These are phyloP conservation scores for Poeciliopsis occidentalis DNA, from an alignment of 2,113 vertebrate species.

Conservation along the genomic window DNA sequence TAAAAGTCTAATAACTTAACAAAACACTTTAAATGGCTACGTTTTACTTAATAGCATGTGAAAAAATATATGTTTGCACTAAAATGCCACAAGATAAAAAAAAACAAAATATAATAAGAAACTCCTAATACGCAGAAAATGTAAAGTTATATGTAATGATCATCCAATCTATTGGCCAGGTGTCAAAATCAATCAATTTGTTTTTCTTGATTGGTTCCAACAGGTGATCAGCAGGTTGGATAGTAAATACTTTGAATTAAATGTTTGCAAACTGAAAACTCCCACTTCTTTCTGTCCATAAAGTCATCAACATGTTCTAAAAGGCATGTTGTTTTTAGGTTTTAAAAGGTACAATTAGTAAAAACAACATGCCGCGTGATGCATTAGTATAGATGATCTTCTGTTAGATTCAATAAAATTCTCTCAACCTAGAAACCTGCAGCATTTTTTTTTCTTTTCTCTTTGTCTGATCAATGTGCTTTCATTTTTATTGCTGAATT, in stretches of 20 bases:
- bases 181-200: background rate
- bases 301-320: background rate
- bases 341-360: too few species aligned
- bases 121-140: background rate
- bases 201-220: background rate
- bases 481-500: background rate
- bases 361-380: too few species aligned
- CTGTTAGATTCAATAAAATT: too few species aligned
- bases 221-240: background rate
- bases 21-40: background rate
- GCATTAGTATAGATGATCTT: too few species aligned
- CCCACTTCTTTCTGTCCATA: background rate
- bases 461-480: too few species aligned
- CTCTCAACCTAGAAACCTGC: too few species aligned
- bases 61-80: background rate
- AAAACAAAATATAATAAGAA: background rate
- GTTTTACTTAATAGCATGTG: background rate
- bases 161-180: background rate
- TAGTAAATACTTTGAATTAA: background rate
- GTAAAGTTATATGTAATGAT: too few species aligned
- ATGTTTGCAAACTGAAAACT: background rate
- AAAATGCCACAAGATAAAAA: background rate
- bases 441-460: too few species aligned
- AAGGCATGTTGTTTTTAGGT: background rate
- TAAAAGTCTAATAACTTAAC: background rate